A percentile compares a stretch with the other conserved stretches of the same genome.
Evolutionary conservation across 2,888 invertebrate species (phyloP).

Genomic region (Aporophyla nigra): DNA sequence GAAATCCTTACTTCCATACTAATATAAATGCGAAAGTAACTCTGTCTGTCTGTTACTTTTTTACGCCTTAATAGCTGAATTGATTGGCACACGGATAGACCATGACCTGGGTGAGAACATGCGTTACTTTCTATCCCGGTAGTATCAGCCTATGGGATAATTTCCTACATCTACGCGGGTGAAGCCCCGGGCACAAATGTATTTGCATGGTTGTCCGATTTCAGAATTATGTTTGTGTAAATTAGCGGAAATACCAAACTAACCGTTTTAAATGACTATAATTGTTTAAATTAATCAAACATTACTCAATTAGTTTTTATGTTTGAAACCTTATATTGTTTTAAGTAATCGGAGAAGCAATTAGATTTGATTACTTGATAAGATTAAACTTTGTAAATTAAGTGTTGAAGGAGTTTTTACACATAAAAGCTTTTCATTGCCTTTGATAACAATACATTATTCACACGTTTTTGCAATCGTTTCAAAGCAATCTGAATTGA

Average conservation of each 20-base stretch:
- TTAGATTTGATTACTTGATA: constrained; percentile 28
- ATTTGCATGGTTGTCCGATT: too few species aligned
- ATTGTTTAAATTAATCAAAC: constrained; percentile 8
- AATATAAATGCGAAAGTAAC: too few species aligned
- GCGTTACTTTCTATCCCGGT: too few species aligned
- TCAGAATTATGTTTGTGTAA: neutral
- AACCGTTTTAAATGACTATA: neutral
- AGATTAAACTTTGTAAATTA: constrained; percentile 40
- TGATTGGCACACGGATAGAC: too few species aligned
- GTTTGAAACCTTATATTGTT: constrained; percentile 12
- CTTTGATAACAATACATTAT: constrained; percentile 29
- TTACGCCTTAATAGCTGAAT: too few species aligned
- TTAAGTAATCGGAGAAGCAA: constrained; percentile 26
- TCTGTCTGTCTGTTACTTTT: too few species aligned
- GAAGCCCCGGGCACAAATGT: too few species aligned
- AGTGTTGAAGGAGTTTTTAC: constrained; percentile 30
- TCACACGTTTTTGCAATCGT: constrained; percentile 45
- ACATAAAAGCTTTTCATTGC: constrained; percentile 35
- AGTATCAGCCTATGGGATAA: too few species aligned
- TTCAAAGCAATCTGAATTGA: constrained; percentile 23
- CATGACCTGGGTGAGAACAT: too few species aligned
- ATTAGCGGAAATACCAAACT: neutral
- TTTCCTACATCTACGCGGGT: too few species aligned
- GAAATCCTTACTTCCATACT: too few species aligned
- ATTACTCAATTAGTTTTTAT: constrained; percentile 16